These are phyloP conservation scores for Ceyx margarethae DNA, from an alignment of 2,113 vertebrate genomes.

Conservation along the genomic window DNA sequence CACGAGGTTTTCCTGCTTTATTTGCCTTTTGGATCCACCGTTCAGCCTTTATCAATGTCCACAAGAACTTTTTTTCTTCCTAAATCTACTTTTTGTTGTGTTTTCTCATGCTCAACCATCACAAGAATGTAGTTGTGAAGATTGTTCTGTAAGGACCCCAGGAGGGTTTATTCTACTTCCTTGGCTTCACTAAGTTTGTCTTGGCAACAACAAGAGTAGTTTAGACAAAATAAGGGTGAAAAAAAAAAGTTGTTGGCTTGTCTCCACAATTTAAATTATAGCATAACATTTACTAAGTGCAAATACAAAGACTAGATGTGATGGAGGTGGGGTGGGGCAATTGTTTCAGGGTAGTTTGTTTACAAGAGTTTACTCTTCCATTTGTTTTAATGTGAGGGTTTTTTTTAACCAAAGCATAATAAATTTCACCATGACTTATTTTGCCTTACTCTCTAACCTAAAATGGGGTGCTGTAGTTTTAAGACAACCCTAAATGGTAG, in stretches of 20 bases:
- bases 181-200: not conserved
- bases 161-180: not conserved
- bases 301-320: not conserved
- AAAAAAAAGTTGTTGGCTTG: not conserved
- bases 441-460: not conserved
- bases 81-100: not conserved
- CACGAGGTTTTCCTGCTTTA: not conserved
- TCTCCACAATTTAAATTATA: not conserved
- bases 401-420: not conserved
- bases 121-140: not conserved
- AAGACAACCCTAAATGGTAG: not conserved
- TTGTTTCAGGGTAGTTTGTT: not conserved
- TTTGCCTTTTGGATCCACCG: not conserved
- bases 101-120: not conserved
- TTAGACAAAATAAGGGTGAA: not conserved
- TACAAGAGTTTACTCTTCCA: not conserved
- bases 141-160: rapidly evolving
- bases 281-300: not conserved
- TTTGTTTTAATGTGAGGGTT: not conserved
- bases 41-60: not conserved
- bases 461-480: not conserved
- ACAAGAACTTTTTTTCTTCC: not conserved
- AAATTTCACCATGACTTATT: not conserved
- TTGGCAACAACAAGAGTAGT: not conserved
- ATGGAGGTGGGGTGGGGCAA: not conserved